These are phyloP conservation scores for Nephila pilipes DNA, from an alignment of 1,140 invertebrate genomes.

Conservation along the genomic window DNA sequence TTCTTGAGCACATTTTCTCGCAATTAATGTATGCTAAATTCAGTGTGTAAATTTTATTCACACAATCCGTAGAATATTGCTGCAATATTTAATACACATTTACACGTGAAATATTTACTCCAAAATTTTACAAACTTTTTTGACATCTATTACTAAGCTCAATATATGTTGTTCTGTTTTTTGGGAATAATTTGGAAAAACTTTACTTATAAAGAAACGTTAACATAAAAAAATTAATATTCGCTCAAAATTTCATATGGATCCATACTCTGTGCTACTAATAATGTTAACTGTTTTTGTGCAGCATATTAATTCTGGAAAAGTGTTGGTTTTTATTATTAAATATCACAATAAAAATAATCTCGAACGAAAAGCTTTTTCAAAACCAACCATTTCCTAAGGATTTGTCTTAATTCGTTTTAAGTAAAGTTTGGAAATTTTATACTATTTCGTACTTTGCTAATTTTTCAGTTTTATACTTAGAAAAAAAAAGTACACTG, in stretches of 20 bases:
- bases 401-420: background rate
- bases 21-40: background rate
- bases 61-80: background rate
- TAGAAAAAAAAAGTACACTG: background rate
- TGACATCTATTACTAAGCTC: conserved; percentile 5
- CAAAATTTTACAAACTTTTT: conserved; percentile 28
- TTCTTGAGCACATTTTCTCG: background rate
- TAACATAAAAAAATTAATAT: background rate
- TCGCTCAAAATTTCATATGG: background rate
- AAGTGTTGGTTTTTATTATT: too few species aligned
- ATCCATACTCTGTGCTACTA: background rate
- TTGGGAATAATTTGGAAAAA: background rate
- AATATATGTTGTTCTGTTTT: conserved; percentile 45
- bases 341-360: too few species aligned
- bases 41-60: background rate
- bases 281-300: background rate
- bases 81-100: conserved; percentile 47
- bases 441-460: conserved; percentile 25
- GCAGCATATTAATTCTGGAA: too few species aligned
- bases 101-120: conserved; percentile 26
- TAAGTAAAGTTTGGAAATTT: background rate
- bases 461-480: conserved; percentile 22
- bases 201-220: background rate
- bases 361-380: too few species aligned
- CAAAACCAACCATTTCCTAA: background rate